These are phyloP conservation scores for Nasonia vitripennis DNA, from an alignment of 1,140 invertebrate genomes.

Conservation along the genomic window DNA sequence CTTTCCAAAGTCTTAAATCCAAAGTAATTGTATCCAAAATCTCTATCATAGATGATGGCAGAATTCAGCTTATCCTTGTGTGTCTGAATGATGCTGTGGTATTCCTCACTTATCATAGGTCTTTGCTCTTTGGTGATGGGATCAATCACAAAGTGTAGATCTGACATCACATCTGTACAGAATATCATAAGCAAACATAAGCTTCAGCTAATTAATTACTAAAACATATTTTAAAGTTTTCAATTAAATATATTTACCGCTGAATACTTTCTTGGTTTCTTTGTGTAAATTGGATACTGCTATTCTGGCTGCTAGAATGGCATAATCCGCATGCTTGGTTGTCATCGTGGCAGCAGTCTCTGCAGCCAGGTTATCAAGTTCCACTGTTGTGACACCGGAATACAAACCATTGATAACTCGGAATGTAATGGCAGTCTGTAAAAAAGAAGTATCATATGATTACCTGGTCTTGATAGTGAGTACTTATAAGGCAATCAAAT, in stretches of 20 bases:
- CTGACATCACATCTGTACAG: conserved; percentile 89
- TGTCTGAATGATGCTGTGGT: conserved; percentile 89
- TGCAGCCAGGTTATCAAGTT: conserved; percentile 97
- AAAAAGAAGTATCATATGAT: background rate
- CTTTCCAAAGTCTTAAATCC: conserved; percentile 98
- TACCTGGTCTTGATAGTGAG: background rate
- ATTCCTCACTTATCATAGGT: conserved; percentile 91
- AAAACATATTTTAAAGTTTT: background rate
- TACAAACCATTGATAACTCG: conserved; percentile 96
- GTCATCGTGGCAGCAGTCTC: conserved; percentile 98
- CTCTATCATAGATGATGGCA: conserved; percentile 97
- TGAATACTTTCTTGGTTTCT: conserved; percentile 94
- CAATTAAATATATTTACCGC: conserved; percentile 77
- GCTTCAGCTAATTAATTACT: background rate
- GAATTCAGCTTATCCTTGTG: conserved; percentile 94
- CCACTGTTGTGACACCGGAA: conserved; percentile 96
- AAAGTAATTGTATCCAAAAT: conserved; percentile 99
- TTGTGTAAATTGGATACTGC: conserved; percentile 99
- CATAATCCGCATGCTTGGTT: conserved; percentile 97
- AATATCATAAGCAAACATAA: conserved; percentile 33
- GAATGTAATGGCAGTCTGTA: conserved; percentile 86
- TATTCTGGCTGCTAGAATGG: conserved; percentile 94
- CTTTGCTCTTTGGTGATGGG: conserved; percentile 81
- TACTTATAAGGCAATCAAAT: too few relatives aligned
- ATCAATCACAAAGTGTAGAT: conserved; percentile 88